Conservation (phyloP, 2,797 vertebrate species). For the Ambastaia sidthimunki region DNA sequence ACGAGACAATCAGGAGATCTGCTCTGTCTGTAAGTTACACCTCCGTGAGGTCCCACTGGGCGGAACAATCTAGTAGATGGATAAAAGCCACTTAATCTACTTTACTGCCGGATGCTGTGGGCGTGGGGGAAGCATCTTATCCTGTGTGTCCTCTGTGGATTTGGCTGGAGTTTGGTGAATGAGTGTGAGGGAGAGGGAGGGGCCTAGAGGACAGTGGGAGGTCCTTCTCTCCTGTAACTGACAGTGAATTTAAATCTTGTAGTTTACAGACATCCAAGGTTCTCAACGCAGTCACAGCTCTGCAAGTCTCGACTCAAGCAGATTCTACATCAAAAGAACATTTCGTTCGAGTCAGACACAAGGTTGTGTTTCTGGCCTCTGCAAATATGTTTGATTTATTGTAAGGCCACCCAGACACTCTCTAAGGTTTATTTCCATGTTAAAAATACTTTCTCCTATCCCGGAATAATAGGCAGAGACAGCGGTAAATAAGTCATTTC, state of each 20-base stretch:
- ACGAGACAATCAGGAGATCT: slow-evolving; percentile 14
- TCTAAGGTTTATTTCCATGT: neutral
- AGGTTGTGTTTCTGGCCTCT: slow-evolving; percentile 6
- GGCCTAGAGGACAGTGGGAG: slow-evolving; percentile 63
- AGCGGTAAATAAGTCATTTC: neutral
- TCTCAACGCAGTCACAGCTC: slow-evolving; percentile 11
- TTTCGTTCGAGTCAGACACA: slow-evolving; percentile 8
- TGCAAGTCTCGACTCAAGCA: slow-evolving; percentile 27
- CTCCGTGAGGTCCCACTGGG: slow-evolving; percentile 33
- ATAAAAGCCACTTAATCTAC: slow-evolving; percentile 67
- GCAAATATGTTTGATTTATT: neutral
- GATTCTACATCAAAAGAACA: slow-evolving; percentile 31
- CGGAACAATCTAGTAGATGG: slow-evolving; percentile 21
- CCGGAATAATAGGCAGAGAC: neutral
- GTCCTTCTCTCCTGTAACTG: slow-evolving; percentile 60
- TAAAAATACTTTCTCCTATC: neutral
- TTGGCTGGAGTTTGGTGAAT: slow-evolving; percentile 72
- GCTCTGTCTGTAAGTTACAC: slow-evolving; percentile 23
- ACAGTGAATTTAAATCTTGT: slow-evolving; percentile 48
- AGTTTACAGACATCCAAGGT: slow-evolving; percentile 30
- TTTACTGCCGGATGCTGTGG: slow-evolving; percentile 72
- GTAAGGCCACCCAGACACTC: slow-evolving; percentile 19
- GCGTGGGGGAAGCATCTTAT: slow-evolving; percentile 71
- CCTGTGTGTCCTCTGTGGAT: slow-evolving; percentile 71
- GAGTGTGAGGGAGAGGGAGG: slow-evolving; percentile 65